These are phyloP conservation scores for Diuraphis noxia DNA, from an alignment of 1,140 invertebrate genomes.

Conservation along the genomic window DNA sequence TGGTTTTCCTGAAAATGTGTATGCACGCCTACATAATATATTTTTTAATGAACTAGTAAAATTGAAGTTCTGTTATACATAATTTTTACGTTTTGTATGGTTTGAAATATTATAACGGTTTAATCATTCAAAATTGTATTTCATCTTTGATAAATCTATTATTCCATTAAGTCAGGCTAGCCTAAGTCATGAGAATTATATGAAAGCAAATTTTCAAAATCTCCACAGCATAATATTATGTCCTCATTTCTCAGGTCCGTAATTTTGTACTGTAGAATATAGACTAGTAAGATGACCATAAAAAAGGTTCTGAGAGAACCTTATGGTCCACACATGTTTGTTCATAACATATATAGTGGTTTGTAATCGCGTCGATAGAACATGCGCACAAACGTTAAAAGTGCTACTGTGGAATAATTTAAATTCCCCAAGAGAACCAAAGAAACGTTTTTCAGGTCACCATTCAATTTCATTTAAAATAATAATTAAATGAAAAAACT, in stretches of 20 bases:
- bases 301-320: not conserved
- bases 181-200: not conserved
- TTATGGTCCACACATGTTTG: not conserved
- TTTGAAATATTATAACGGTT: no score
- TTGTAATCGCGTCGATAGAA: not conserved
- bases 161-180: not conserved
- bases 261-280: not conserved
- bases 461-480: constrained; percentile 13
- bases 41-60: not conserved
- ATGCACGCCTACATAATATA: not conserved
- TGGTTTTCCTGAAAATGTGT: not conserved
- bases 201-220: not conserved
- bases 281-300: not conserved
- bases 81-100: no score
- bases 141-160: not conserved
- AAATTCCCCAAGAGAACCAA: not conserved
- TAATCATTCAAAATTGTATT: not conserved
- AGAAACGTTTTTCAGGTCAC: not conserved
- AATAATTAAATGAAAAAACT: not conserved
- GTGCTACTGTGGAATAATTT: not conserved
- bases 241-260: not conserved
- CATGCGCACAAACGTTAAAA: not conserved
- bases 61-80: not conserved
- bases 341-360: not conserved
- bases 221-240: not conserved